Base-by-base conservation (phyloP, 2,888 invertebrate genomes). In the Lasiommata megera region DNA sequence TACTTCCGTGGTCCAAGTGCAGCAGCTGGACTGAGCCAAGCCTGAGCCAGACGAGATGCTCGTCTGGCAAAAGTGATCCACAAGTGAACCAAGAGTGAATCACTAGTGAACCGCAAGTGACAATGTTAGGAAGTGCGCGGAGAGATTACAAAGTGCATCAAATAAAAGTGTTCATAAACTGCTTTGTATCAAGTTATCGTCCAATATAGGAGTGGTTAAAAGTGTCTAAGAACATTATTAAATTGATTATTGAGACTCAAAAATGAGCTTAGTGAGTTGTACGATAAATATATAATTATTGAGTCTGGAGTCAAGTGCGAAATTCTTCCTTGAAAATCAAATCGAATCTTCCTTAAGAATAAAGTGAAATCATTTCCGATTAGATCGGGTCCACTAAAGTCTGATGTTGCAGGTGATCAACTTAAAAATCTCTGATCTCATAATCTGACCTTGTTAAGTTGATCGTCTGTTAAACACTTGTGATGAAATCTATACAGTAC, bases 1-100 rank as follows among this genome's bases (percentile, higher is more conserved):
- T 59, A 74, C 80, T 6, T 82, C 87, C 0, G 89, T 88, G 2
- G 88, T 91, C 0, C 91, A 91, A 62, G 91, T 91, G 56, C 91
- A 91, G 58, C 87, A 86, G 62, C 70, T 91, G n/a, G 91, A 91
- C 75, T 91, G 85, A 88, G 75, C 66, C 18, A 74, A 44, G 40
- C 29, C 14, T 2, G 51, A 37, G 12, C 50, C 46, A n/a, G 54
- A 46, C 54, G 41, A 43, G 18, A 16, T 28, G 36, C 46, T 47
- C 40, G 58, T 50, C 51, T 51, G 62, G 66, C 64, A 62, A 69
- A 53, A 68, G 69, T 58, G 70, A 71, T 9, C 8, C 40, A 5
- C 9, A 9, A 16, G 23, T 28, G 41, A 34, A 43, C 64, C 11
- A 11, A 9, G 3, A 50, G 56, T 61, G 44, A 29, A 6, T 0